phyloP scores from a whole-genome alignment of 2,797 vertebrate species.

The Schizothorax lantsangensis region DNA sequence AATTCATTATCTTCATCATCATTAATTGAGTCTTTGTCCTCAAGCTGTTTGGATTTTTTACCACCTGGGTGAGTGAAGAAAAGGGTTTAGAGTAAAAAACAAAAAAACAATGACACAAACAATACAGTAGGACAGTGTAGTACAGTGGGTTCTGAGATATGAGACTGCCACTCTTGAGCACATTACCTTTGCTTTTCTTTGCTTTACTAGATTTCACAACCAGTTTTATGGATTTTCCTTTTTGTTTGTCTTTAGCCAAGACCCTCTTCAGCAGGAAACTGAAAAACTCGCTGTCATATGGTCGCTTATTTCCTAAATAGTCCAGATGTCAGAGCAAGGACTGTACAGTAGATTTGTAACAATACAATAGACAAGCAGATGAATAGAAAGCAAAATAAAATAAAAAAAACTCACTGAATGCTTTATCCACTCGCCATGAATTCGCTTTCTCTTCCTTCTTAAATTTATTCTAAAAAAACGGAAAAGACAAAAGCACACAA shows the following conservation, averaged over 20 bases:
- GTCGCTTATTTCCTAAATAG: slow-evolving; percentile 85
- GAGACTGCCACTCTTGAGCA: not conserved
- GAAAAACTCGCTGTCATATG: slow-evolving; percentile 93
- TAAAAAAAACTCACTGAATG: slow-evolving; percentile 84
- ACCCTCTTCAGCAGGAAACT: slow-evolving; percentile 89
- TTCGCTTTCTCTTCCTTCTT: slow-evolving; percentile 92
- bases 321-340: slow-evolving; percentile 8
- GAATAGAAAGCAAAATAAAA: not conserved
- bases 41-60: slow-evolving; percentile 68
- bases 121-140: no score
- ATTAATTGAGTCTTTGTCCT: slow-evolving; percentile 54
- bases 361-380: not conserved
- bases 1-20: slow-evolving; percentile 56
- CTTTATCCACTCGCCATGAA: slow-evolving; percentile 96
- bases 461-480: slow-evolving; percentile 90
- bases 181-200: slow-evolving; percentile 72
- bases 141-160: not conserved
- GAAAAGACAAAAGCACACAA: not conserved
- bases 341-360: not conserved
- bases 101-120: not conserved
- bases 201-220: slow-evolving; percentile 68
- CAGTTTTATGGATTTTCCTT: slow-evolving; percentile 79
- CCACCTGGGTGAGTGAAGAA: slow-evolving; percentile 62
- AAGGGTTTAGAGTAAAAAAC: not conserved
- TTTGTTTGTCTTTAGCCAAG: slow-evolving; percentile 85